Percentiles rank a stretch among this genome's conserved stretches.
Conservation (phyloP, 2,888 invertebrate genomes). For the Andrena bicolor region DNA sequence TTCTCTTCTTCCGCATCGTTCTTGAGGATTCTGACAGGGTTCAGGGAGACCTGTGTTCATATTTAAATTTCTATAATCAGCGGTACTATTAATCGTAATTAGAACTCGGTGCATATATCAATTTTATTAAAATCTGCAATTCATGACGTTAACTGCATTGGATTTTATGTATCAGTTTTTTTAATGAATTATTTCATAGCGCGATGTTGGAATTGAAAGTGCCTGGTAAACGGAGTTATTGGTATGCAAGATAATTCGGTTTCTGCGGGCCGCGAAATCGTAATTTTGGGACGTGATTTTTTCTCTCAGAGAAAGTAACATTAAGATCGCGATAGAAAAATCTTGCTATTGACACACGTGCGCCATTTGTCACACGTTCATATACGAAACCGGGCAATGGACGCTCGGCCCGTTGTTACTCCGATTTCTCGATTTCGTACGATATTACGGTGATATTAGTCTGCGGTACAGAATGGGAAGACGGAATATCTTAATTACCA, state of each 20-base stretch:
- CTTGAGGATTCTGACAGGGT: conserved; percentile 97
- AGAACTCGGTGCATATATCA: background rate
- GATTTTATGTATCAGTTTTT: background rate
- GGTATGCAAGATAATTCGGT: background rate
- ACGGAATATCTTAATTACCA: conserved; percentile 58
- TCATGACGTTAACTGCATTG: background rate
- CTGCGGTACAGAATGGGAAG: background rate
- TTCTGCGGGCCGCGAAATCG: background rate
- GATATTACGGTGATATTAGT: conserved; percentile 5
- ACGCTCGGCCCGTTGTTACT: background rate
- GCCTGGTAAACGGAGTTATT: background rate
- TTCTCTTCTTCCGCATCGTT: conserved; percentile 99
- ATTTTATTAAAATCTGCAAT: background rate
- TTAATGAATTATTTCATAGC: background rate
- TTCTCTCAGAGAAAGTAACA: background rate
- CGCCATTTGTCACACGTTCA: conserved; percentile 76
- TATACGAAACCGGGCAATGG: conserved; percentile 37
- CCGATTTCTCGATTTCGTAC: conserved; percentile 12
- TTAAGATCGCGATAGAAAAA: conserved; percentile 15
- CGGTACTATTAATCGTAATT: background rate
- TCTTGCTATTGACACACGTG: conserved; percentile 72
- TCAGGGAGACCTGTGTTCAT: conserved; percentile 90
- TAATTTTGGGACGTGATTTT: background rate
- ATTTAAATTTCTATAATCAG: conserved; percentile 4
- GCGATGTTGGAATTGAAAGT: background rate